Base-by-base conservation (phyloP, 2,888 invertebrate genomes). In the Tubiluchus corallicola region DNA sequence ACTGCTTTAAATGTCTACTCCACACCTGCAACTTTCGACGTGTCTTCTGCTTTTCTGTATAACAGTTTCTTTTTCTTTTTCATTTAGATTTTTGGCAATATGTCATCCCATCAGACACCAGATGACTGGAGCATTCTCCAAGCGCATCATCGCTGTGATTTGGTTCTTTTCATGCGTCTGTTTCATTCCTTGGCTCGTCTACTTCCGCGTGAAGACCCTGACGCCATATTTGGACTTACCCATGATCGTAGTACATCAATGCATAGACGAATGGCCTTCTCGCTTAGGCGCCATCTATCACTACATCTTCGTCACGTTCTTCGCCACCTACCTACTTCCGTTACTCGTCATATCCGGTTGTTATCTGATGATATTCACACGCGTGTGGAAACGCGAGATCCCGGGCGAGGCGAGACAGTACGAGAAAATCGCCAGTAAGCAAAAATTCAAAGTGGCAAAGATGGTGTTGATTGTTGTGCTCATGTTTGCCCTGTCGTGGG, bases 91-190 rank as follows among this genome's bases (percentile, higher is more conserved):
- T 63, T 72, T 90, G 53, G 90, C 90, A 40, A 92, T 90, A 56
- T 88, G 90, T 81, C 87, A 84, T 78, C 85, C 87, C 2, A 65
- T 90, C 56, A 83, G 82, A 59, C 78, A 79, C 59, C 85, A 87
- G 65, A 83, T 90, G 66, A 84, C 87, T 40, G 83, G 83, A 58
- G 73, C 79, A 45, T 76, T 84, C 16, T 85, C 88, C 5, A 74
- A 84, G 44, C 70, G 82, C 62, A 81, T 87, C 74, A 87, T 90
- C 55, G 69, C 82, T 48, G 71, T 83, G 58, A 88, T 88, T 58
- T 90, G 90, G 90, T 71, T 82, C 58, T 76, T 83, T 53, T 83
- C 88, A 1, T 68, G 82, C 50, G 73, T 77, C 37, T 77, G 82
- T 47, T 85, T 87, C 46, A 76, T 82, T 1, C 90, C 90, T 0